A percentile compares a stretch with the other conserved stretches of the same genome.
Conservation (phyloP, 2,888 invertebrate species). For the Standfussiana lucernea region DNA sequence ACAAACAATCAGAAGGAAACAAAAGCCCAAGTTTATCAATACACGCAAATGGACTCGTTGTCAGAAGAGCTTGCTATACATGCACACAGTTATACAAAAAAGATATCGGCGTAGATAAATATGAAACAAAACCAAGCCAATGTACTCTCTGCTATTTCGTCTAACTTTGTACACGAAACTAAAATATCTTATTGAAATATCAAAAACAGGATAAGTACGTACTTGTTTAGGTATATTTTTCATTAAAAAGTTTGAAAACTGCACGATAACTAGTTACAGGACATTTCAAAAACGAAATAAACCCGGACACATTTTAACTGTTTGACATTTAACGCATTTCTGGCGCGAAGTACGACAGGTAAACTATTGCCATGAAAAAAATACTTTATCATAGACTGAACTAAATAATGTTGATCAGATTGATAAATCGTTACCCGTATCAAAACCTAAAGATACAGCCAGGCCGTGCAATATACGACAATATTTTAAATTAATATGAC, state of each 20-base stretch:
- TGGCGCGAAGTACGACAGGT: conserved; percentile 81
- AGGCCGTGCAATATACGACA: too few species aligned
- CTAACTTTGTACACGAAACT: not conserved
- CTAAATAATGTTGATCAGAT: not conserved
- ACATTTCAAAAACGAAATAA: conserved; percentile 48
- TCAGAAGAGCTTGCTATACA: conserved; percentile 12
- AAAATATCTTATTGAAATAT: conserved; percentile 5
- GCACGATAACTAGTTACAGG: conserved; percentile 13
- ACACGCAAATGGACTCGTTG: conserved; percentile 16
- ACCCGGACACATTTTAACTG: conserved; percentile 55
- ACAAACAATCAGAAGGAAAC: conserved; percentile 2
- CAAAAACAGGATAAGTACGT: conserved; percentile 27
- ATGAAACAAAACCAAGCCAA: conserved; percentile 57
- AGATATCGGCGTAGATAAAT: conserved; percentile 38
- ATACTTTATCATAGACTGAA: not conserved
- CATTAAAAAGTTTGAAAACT: conserved; percentile 13
- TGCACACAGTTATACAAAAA: conserved; percentile 40
- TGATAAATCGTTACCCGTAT: too few species aligned
- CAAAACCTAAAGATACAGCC: too few species aligned
- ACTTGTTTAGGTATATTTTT: conserved; percentile 42
- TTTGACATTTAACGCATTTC: conserved; percentile 75
- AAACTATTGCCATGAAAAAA: conserved; percentile 32
- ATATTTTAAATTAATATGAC: too few species aligned
- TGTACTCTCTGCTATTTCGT: conserved; percentile 13
- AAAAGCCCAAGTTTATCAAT: not conserved